Evolutionary conservation across 2,797 vertebrate genomes (phyloP).

Genomic region (Synaphobranchus kaupii): DNA sequence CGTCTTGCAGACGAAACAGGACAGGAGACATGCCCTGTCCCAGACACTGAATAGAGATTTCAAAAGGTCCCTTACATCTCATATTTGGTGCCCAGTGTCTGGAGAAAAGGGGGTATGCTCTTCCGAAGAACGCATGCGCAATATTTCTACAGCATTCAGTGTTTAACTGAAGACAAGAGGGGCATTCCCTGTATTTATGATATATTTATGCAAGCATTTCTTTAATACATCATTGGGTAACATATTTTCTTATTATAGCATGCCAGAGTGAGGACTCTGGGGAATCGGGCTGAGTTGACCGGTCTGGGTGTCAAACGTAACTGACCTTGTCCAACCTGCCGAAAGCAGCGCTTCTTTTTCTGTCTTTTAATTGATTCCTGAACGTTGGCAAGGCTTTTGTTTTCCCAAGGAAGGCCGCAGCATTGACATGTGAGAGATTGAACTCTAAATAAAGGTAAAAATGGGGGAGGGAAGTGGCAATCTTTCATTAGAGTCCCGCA

Average conservation of each 20-base stretch:
- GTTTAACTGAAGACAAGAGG: background rate
- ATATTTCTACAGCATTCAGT: background rate
- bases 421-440: background rate
- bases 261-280: background rate
- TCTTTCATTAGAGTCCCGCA: background rate
- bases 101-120: background rate
- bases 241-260: background rate
- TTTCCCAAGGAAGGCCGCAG: background rate
- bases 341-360: background rate
- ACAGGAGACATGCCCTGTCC: background rate
- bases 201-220: background rate
- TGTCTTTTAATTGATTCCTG: background rate
- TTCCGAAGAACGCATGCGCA: background rate
- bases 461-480: background rate
- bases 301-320: background rate
- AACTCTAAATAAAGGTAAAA: slow-evolving; percentile 3
- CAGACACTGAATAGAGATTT: background rate
- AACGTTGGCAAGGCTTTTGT: background rate
- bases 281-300: background rate
- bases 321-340: slow-evolving; percentile 46
- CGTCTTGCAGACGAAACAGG: background rate
- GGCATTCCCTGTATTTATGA: background rate
- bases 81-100: background rate
- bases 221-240: background rate
- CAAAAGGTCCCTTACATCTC: background rate